phyloP scores from a whole-genome alignment of 2,797 vertebrate genomes.

The Phyllotis vaccarum region DNA sequence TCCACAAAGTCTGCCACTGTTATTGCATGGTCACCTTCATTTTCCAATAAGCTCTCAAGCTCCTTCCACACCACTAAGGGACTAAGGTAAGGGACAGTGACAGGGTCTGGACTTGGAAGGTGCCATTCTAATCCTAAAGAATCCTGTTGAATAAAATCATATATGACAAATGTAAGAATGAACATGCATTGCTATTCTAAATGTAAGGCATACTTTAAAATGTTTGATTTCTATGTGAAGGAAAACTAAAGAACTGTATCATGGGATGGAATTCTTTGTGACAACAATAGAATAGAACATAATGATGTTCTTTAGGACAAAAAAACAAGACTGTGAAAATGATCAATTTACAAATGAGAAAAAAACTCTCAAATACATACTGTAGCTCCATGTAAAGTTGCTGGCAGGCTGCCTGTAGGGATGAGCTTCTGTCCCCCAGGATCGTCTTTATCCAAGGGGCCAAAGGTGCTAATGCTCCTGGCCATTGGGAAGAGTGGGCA shows the following conservation, averaged over 20 bases:
- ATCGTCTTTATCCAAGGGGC: constrained; percentile 89
- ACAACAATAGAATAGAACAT: not conserved
- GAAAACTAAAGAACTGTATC: constrained; percentile 47
- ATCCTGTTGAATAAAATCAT: constrained; percentile 87
- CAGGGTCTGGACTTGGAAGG: constrained; percentile 93
- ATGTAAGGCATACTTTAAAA: not conserved
- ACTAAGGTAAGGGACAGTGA: constrained; percentile 98
- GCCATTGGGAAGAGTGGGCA: constrained; percentile 89
- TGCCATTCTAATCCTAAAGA: constrained; percentile 93
- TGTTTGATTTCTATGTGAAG: constrained; percentile 20
- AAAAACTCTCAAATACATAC: constrained; percentile 86
- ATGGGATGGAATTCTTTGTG: not conserved
- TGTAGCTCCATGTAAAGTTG: constrained; percentile 91
- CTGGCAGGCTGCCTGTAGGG: constrained; percentile 94
- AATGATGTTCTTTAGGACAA: not conserved
- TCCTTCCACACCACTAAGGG: constrained; percentile 99
- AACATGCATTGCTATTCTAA: constrained; percentile 19
- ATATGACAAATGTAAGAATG: constrained; percentile 32
- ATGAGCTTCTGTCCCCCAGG: constrained; percentile 85
- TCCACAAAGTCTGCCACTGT: constrained; percentile 95
- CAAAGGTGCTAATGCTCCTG: constrained; percentile 92
- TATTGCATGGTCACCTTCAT: constrained; percentile 96
- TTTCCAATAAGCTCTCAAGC: constrained; percentile 97
- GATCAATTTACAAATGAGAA: constrained; percentile 55
- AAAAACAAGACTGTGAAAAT: constrained; percentile 28